These are phyloP conservation scores for Grantiella picta DNA, from an alignment of 2,113 vertebrate species.

Conservation along the genomic window DNA sequence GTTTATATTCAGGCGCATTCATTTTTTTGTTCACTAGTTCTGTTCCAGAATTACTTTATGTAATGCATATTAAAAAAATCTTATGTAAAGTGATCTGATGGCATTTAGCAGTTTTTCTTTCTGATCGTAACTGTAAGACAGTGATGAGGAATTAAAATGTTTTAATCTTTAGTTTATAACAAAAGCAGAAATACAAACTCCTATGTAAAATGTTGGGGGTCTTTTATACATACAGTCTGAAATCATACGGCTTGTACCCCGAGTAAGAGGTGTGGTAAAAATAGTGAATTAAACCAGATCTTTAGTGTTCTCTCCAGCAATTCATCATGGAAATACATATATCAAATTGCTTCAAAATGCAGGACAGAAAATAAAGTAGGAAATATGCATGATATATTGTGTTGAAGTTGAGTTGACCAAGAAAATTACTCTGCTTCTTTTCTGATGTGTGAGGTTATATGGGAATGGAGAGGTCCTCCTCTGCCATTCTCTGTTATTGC, in stretches of 20 bases:
- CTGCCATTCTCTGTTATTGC: not conserved
- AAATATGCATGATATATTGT: not conserved
- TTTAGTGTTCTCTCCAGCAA: not conserved
- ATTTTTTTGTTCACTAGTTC: not conserved
- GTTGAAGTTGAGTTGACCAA: not conserved
- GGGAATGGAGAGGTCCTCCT: not conserved
- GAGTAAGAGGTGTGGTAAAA: not conserved
- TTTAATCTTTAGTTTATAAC: not conserved
- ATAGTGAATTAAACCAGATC: not conserved
- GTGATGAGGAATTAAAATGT: not conserved
- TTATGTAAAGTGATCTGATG: not conserved
- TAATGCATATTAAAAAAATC: not conserved
- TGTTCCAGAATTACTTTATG: not conserved
- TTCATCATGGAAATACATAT: not conserved
- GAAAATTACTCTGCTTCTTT: not conserved
- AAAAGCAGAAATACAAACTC: not conserved
- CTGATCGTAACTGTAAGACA: not conserved
- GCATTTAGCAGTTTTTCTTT: not conserved
- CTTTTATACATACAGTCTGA: not conserved
- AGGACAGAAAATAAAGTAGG: not conserved
- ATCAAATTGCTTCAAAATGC: not conserved
- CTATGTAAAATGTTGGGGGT: accelerated
- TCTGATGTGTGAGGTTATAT: not conserved
- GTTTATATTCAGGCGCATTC: not conserved
- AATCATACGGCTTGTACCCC: not conserved